These are phyloP conservation scores for Agapostemon virescens DNA, from an alignment of 2,888 invertebrate species.

Conservation along the genomic window DNA sequence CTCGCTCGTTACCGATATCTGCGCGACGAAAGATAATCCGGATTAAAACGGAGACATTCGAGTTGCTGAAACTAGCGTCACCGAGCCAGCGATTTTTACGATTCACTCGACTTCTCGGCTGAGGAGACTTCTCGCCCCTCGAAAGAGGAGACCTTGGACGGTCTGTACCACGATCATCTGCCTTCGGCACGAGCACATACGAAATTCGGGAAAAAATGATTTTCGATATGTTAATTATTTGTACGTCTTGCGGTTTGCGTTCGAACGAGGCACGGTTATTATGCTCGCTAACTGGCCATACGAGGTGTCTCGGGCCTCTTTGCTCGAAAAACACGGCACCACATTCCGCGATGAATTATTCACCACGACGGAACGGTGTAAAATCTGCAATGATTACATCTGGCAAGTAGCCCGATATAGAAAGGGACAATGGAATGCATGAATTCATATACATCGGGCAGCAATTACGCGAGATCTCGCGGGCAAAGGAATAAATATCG, in stretches of 20 bases:
- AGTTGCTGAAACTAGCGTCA: not conserved
- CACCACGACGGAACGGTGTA: not conserved
- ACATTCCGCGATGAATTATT: not conserved
- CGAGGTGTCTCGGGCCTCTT: not conserved
- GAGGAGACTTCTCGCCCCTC: no score
- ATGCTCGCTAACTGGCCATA: not conserved
- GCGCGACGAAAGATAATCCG: not conserved
- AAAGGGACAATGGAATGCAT: not conserved
- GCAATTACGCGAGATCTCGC: not conserved
- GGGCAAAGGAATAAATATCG: constrained; percentile 14
- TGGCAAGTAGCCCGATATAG: not conserved
- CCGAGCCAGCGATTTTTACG: not conserved
- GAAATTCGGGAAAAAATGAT: not conserved
- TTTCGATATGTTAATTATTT: not conserved
- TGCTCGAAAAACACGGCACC: not conserved
- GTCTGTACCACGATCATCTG: no score
- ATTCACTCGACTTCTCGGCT: not conserved
- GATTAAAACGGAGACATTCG: constrained; percentile 1
- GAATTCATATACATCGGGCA: not conserved
- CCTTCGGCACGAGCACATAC: not conserved
- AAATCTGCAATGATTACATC: not conserved
- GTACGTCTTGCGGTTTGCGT: not conserved
- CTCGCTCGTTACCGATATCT: not conserved
- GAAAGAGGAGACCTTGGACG: not conserved
- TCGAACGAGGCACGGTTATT: not conserved